Base-by-base conservation (phyloP, 2,888 invertebrate genomes). In the Patella pellucida region DNA sequence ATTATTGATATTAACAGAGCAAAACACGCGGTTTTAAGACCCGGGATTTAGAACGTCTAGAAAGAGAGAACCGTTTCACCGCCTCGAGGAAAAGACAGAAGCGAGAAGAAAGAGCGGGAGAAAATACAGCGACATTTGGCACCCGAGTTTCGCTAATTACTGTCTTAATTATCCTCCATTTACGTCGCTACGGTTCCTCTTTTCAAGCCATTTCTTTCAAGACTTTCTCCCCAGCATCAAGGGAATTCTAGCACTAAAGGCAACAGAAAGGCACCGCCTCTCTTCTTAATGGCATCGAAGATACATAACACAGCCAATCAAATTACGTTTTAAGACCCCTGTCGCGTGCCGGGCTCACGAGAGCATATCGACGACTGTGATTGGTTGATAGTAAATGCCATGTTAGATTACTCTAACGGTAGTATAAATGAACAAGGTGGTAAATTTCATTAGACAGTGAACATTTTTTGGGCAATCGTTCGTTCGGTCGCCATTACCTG, bases 391-490 rank as follows among this genome's bases (percentile, higher is more conserved):
- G 71, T 12, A 62, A 23, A 19, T 62, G 62, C 62, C 62, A 62
- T 62, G 62, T 62, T 62, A 19, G 19, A 62, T 62, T 62, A 62
- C 62, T 12, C 19, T 62, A 62, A 62, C 62, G 19, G 72, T 72
- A 76, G 74, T 81, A 81, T 81, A 81, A 81, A 82, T 82, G 79
- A 76, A 79, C 79, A 78, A 74, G 77, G 76, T 80, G 78, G 80
- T 80, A 81, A 84, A 84, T 84, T 80, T 80, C 79, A 84, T 84
- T 84, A 84, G 78, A 79, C 74, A 78, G 77, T 82, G 82, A 82
- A 84, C 78, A 79, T 82, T 83, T 83, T 82, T 82, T 75, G 73
- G 51, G 12, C 19, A 31, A 15, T 31, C 19, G 19, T 9, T 23
- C 19, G 62, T 62, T 62, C 23, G 23, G 62, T 23, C 19, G 19